Base-by-base conservation (phyloP, 2,113 vertebrate genomes). In the Peromyscus californicus region DNA sequence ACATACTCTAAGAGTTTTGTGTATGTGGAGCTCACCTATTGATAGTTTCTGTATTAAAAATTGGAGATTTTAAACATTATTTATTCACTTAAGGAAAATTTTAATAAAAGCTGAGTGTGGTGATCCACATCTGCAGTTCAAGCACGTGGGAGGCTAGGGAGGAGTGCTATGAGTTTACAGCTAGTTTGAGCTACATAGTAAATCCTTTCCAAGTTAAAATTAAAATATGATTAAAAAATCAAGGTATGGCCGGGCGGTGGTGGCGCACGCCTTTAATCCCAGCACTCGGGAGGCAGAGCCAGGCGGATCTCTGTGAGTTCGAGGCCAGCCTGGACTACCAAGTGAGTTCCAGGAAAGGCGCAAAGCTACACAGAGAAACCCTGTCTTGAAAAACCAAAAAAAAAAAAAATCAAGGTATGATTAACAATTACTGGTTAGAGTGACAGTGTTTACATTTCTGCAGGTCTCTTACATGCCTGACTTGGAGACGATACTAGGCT, bases 81-180 rank as follows among this genome's bases (percentile, higher is more conserved):
- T 92, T 88, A 87, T 22, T 93, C 48, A 90, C 69, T 59, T 86
- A 93, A 93, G 82, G 59, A 59, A 54, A 93, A 75, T 70, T 79
- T 88, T 72, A 90, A 63, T 74, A 59, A 61, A 90, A 61, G 24
- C n/a, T 61, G 70, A n/a, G 15, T 29, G 15, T 89, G 16, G n/a
- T 10, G 9, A 45, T 69, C 19, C 19, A 70, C 33, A 72, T 70
- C 85, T 54, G 24, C 12, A 70, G 26, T 72, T 29, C 13, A 11
- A 72, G 21, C 82, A 42, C 19, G n/a, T 70, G 45, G 63, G 19
- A 70, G 33, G 65, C 7, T 70, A 7, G 24, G n/a, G 67, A 72
- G 21, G 67, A 88, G 33, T n/a, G 22, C 45, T 88, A 1, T 6
- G 51, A 54, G 85, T 51, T 51, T 87, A 48, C 51, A 87, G 29